Percentiles rank a stretch among this genome's conserved stretches.
Conservation (phyloP, 2,797 vertebrate species). For the Sparus aurata region DNA sequence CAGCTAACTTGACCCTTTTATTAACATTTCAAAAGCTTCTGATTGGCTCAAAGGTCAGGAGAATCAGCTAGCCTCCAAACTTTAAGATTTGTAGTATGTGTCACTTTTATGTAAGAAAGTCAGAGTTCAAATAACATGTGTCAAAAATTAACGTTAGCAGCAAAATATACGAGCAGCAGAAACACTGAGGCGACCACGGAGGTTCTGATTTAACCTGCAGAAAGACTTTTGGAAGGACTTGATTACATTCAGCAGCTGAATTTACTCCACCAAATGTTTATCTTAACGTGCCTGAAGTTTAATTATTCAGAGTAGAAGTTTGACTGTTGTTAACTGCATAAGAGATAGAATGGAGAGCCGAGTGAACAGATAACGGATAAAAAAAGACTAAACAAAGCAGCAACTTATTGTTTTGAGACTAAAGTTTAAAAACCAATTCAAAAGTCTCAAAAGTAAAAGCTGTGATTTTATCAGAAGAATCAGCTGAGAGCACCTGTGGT, state of each 20-base stretch:
- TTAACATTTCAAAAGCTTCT: background rate
- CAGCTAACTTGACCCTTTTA: background rate
- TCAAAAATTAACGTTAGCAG: constrained; percentile 46
- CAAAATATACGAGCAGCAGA: background rate
- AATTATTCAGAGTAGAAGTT: no score
- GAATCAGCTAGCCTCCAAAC: background rate
- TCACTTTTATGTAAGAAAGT: constrained; percentile 5
- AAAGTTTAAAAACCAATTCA: background rate
- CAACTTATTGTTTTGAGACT: background rate
- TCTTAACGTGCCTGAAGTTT: no score
- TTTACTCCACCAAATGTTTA: no score
- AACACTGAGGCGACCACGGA: no score
- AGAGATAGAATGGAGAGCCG: no score
- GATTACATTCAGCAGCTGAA: no score
- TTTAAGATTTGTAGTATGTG: background rate
- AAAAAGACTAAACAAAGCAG: background rate
- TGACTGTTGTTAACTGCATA: no score
- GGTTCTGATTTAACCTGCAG: background rate
- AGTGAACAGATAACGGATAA: background rate
- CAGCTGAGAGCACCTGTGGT: no score
- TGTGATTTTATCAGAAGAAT: background rate
- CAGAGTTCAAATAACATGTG: constrained; percentile 24
- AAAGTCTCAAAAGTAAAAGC: background rate
- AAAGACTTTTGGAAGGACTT: background rate
- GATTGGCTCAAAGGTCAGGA: constrained; percentile 17